A percentile compares a stretch with the other conserved stretches of the same genome.
Evolutionary conservation across 2,113 vertebrate genomes (phyloP).

Genomic region (Psilopsiagon aymara): DNA sequence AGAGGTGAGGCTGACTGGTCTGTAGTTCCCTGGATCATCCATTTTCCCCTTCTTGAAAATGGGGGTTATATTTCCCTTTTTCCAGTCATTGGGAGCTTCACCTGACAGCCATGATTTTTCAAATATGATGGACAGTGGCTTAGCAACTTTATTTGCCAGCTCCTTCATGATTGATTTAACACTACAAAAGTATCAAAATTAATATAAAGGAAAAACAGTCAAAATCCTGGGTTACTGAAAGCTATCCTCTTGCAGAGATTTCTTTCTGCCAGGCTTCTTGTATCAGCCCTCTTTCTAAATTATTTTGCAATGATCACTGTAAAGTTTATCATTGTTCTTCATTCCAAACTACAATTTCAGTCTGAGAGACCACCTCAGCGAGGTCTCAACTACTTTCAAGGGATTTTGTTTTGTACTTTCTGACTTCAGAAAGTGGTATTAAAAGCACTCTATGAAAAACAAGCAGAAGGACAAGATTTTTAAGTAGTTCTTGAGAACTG

Average conservation of each 20-base stretch:
- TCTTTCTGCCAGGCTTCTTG: not conserved
- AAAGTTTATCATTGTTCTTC: not conserved
- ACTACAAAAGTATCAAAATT: not conserved
- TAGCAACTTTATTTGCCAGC: no score
- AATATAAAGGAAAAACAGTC: not conserved
- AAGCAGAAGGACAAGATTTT: rapidly evolving
- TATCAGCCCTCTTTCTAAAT: not conserved
- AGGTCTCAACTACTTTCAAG: not conserved
- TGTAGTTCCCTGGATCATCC: no score
- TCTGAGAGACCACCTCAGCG: not conserved
- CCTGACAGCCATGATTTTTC: no score
- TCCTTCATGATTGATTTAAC: not conserved
- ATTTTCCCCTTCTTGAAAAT: no score
- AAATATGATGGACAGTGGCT: no score
- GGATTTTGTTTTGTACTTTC: not conserved
- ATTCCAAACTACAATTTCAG: not conserved
- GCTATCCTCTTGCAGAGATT: not conserved
- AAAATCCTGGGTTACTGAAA: not conserved
- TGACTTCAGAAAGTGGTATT: not conserved
- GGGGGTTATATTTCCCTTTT: no score
- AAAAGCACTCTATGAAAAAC: not conserved
- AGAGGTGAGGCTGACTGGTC: no score
- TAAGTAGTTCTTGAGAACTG: not conserved
- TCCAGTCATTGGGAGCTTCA: no score
- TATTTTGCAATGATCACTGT: not conserved